phyloP scores from a whole-genome alignment of 2,888 invertebrate genomes.

The Chirona hameri region DNA sequence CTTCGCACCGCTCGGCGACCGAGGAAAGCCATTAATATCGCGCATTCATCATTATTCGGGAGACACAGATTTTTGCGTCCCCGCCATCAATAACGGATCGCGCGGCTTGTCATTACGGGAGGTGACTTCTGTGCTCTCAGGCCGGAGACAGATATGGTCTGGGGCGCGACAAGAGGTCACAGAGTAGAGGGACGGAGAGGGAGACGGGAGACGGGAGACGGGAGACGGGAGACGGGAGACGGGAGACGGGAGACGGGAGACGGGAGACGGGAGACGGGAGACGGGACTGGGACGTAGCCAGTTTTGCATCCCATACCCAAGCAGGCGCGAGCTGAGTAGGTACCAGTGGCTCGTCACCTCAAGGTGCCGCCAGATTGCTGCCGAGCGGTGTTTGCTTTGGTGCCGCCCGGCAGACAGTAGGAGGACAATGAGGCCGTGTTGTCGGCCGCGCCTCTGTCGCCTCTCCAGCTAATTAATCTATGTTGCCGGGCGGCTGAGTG shows the following conservation, averaged over 20 bases:
- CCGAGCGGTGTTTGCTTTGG: neutral
- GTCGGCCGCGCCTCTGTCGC: neutral
- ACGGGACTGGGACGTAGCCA: too few relatives aligned
- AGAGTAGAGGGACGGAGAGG: neutral
- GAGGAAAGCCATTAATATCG: slow-evolving; percentile 5
- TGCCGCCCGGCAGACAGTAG: neutral
- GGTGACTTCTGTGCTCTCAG: neutral
- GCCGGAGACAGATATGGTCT: neutral
- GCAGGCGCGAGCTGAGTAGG: too few relatives aligned
- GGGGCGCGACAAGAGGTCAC: too few relatives aligned
- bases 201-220: neutral
- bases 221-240: neutral
- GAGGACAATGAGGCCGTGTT: neutral
- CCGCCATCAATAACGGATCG: neutral
- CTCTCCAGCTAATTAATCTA: slow-evolving; percentile 2
- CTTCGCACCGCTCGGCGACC: neutral
- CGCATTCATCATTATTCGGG: slow-evolving; percentile 22
- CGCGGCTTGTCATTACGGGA: neutral
- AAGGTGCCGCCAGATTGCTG: neutral
- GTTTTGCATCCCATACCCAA: too few relatives aligned
- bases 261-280: too few relatives aligned
- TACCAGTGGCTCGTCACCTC: neutral
- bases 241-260: neutral
- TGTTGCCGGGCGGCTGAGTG: neutral
- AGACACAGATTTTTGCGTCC: slow-evolving; percentile 1